phyloP scores from a whole-genome alignment of 2,888 invertebrate species.

The Actias luna region DNA sequence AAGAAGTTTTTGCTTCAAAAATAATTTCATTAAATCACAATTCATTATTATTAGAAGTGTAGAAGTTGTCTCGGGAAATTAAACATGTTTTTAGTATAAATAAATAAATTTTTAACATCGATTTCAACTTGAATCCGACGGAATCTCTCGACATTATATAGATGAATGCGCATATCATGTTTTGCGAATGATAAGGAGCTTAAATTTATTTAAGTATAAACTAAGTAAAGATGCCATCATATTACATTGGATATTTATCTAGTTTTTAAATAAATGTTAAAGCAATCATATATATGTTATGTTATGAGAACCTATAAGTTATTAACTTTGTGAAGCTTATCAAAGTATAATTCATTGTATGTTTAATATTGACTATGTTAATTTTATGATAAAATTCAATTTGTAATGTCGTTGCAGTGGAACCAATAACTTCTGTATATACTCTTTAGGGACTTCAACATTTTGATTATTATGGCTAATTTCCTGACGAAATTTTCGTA shows the following conservation, averaged over 20 bases:
- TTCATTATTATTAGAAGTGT: too few species aligned
- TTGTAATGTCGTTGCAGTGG: too few species aligned
- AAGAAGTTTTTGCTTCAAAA: too few species aligned
- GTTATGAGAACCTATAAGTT: constrained; percentile 18
- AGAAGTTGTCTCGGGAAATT: too few species aligned
- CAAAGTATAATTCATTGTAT: constrained; percentile 3
- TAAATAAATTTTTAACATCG: too few species aligned
- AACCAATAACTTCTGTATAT: too few species aligned
- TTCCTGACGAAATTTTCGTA: too few species aligned
- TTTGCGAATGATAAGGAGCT: constrained; percentile 29
- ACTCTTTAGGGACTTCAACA: too few species aligned
- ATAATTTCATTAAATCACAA: too few species aligned
- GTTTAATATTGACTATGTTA: constrained; percentile 2
- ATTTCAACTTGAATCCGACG: not conserved
- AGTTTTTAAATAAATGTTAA: constrained; percentile 9
- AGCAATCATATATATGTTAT: not conserved
- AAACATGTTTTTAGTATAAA: too few species aligned
- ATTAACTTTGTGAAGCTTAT: not conserved
- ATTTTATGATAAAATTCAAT: not conserved
- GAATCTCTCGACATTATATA: constrained; percentile 1
- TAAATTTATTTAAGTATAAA: constrained; percentile 32
- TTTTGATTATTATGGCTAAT: too few species aligned
- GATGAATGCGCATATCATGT: constrained; percentile 8
- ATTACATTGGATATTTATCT: constrained; percentile 8
- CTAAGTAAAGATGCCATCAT: constrained; percentile 3